Base-by-base conservation (phyloP, 2,888 invertebrate genomes). In the Digitonthophagus gazella region DNA sequence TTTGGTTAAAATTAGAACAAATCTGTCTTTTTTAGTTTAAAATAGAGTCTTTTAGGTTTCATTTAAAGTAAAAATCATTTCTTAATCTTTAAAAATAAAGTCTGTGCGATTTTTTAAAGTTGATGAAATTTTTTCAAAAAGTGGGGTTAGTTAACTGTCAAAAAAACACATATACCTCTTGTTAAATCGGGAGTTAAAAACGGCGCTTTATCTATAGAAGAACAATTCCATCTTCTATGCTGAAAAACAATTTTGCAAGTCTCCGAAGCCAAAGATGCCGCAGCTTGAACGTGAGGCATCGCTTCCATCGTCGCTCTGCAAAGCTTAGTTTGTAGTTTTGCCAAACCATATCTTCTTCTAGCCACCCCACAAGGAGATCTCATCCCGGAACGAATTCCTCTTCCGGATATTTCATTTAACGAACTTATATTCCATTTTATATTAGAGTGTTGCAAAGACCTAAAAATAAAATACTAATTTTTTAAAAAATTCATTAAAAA, bases 181-280 rank as follows among this genome's bases (percentile, higher is more conserved):
- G 91, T 88, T 72, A 94, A 83, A 81, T 95, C 94, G 4, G 91
- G 90, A n/a, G 90, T 87, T 74, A 89, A 88, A 75, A 86, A 86
- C 0, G 94, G 94, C 0, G 92, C 92, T 16, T 85, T 84, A 57
- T 87, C 86, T 66, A 93, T 86, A 58, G 92, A 90, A 70, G 92
- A 91, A 83, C 94, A 95, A 83, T 95, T 94, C 94, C 94, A 95
- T 69, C 93, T 84, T 72, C 92, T 86, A 76, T 91, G 88, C 19
- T 86, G 85, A 82, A 93, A 92, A 18, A 90, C 86, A 72, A 85
- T 83, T 80, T 90, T 89, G 82, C 94, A 95, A 64, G 91, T 89
- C 71, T 87, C 83, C 65, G 89, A 86, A 3, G 93, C 88, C 69
- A 89, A 84, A 55, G 86, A 84, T 2, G 93, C 91, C 0, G 94